These are phyloP conservation scores for Phylloscopus trochilus DNA, from an alignment of 2,113 vertebrate species.

Conservation along the genomic window DNA sequence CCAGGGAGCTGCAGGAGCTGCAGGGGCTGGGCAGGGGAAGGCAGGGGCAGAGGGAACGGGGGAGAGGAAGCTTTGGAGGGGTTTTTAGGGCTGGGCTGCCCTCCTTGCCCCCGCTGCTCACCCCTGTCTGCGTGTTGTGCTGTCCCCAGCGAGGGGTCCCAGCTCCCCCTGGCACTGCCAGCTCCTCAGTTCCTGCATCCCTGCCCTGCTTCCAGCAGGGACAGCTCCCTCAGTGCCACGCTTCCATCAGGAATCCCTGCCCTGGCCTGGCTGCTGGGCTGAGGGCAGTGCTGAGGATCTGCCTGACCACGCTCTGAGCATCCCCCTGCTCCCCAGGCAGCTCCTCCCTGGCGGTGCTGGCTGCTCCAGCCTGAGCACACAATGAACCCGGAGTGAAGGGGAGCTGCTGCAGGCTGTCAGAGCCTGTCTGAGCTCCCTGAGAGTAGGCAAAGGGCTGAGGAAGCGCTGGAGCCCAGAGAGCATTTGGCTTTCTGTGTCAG, in stretches of 20 bases:
- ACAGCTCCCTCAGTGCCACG: not conserved
- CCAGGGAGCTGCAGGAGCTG: not conserved
- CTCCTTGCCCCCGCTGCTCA: not conserved
- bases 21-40: not conserved
- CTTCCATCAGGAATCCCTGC: accelerated
- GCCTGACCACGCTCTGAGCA: not conserved
- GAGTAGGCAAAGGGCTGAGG: not conserved
- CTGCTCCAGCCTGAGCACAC: not conserved
- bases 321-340: not conserved
- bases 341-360: not conserved
- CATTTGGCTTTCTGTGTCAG: not conserved
- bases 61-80: not conserved
- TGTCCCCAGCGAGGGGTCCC: not conserved
- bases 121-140: accelerated
- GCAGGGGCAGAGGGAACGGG: not conserved
- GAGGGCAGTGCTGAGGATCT: accelerated
- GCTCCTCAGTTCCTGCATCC: not conserved
- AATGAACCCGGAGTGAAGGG: accelerated
- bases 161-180: not conserved
- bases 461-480: not conserved
- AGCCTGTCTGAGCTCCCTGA: not conserved
- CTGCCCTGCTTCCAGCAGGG: not conserved
- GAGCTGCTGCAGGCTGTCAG: not conserved
- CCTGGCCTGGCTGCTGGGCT: not conserved
- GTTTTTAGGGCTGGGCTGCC: not conserved